Percentiles rank a stretch among this genome's conserved stretches.
Evolutionary conservation across 2,888 invertebrate species (phyloP).

Genomic region (Drosophila mercatorum): DNA sequence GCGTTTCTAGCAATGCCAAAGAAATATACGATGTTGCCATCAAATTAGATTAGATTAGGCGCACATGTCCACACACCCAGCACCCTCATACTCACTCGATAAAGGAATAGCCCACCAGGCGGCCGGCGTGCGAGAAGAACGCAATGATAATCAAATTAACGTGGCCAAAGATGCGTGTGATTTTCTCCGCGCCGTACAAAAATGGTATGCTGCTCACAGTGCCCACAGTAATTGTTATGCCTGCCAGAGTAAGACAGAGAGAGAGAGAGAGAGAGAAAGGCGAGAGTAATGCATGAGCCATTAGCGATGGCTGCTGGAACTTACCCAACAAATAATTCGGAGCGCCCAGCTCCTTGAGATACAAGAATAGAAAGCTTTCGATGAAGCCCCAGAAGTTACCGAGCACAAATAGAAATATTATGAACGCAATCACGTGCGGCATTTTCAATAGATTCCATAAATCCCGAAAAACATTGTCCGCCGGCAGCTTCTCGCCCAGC

Average conservation of each 20-base stretch:
- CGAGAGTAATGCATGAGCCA: neutral
- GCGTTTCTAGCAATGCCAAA: slow-evolving; percentile 87
- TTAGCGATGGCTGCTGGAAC: slow-evolving; percentile 51
- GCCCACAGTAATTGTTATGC: slow-evolving; percentile 93
- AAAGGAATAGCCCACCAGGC: slow-evolving; percentile 93
- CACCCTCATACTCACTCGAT: slow-evolving; percentile 88
- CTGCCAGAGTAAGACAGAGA: slow-evolving; percentile 82
- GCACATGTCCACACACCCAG: slow-evolving; percentile 23
- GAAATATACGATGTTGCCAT: slow-evolving; percentile 52
- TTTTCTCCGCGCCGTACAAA: slow-evolving; percentile 92
- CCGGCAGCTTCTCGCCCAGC: slow-evolving; percentile 90
- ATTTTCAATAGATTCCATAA: slow-evolving; percentile 90
- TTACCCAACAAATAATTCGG: slow-evolving; percentile 92
- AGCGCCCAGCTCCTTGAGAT: slow-evolving; percentile 92
- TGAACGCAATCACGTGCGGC: slow-evolving; percentile 92
- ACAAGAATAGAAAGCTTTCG: slow-evolving; percentile 94
- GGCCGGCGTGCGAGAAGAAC: slow-evolving; percentile 93
- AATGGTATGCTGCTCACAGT: slow-evolving; percentile 93
- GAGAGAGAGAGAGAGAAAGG: neutral
- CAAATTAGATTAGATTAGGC: slow-evolving; percentile 66
- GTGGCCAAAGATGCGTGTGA: slow-evolving; percentile 92
- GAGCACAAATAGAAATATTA: slow-evolving; percentile 91
- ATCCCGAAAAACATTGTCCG: slow-evolving; percentile 91
- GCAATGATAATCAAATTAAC: slow-evolving; percentile 93
- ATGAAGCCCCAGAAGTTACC: slow-evolving; percentile 96